phyloP scores from a whole-genome alignment of 2,888 invertebrate genomes.

The Lucinisca nassula region DNA sequence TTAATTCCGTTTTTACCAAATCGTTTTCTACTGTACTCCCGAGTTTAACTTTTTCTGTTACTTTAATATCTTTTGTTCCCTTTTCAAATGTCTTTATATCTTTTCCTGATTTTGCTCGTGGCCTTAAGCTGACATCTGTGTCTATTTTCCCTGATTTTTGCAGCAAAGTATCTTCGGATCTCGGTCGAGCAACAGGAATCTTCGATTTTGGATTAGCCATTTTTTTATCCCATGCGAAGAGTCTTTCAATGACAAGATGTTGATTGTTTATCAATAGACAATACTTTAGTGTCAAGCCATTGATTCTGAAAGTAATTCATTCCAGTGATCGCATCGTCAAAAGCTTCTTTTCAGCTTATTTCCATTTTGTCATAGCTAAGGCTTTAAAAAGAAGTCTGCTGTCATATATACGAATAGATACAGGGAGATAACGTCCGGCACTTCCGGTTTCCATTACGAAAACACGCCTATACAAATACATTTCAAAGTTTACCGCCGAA shows the following conservation, averaged over 20 bases:
- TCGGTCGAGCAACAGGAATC: conserved; percentile 23
- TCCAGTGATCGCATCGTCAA: too few relatives aligned
- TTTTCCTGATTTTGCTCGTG: not conserved
- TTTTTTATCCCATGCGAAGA: conserved; percentile 16
- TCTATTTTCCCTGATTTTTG: not conserved
- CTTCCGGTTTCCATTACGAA: too few relatives aligned
- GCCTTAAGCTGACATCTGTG: not conserved
- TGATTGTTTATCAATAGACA: not conserved
- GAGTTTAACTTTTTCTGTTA: not conserved
- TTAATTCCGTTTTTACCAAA: too few relatives aligned
- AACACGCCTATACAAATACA: too few relatives aligned
- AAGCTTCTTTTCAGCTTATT: too few relatives aligned
- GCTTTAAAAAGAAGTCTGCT: too few relatives aligned
- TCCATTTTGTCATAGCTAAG: too few relatives aligned
- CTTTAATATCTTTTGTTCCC: too few relatives aligned
- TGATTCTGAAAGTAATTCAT: too few relatives aligned
- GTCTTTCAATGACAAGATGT: not conserved
- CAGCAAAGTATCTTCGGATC: not conserved
- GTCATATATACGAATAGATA: too few relatives aligned
- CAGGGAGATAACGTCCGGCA: too few relatives aligned
- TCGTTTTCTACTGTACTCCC: not conserved
- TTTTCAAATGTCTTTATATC: not conserved
- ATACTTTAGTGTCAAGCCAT: not conserved
- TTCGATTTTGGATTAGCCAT: conserved; percentile 68
- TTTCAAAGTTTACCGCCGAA: too few relatives aligned